Percentiles rank a stretch among this genome's conserved stretches.
Conservation (phyloP, 2,888 invertebrate genomes). For the Dryocosmus kuriphilus region DNA sequence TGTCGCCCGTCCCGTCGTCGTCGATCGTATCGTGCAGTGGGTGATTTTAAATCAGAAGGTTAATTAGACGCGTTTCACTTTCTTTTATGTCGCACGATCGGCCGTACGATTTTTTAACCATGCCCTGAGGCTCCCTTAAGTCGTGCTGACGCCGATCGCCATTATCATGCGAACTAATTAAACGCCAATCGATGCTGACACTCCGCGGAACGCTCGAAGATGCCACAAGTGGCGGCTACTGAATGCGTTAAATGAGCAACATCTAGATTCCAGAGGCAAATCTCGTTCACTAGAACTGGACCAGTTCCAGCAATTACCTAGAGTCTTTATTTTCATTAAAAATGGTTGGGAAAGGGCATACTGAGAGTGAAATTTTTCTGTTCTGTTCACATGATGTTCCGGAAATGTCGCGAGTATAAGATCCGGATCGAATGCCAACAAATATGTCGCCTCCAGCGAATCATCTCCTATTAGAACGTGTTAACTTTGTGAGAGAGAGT, state of each 20-base stretch:
- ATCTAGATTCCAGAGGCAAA: background rate
- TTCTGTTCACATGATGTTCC: background rate
- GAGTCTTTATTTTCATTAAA: background rate
- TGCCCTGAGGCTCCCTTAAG: slow-evolving; percentile 49
- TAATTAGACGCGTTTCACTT: slow-evolving; percentile 73
- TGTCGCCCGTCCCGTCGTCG: slow-evolving; percentile 49
- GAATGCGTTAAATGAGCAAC: background rate
- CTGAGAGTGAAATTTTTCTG: background rate
- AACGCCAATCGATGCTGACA: slow-evolving; percentile 67
- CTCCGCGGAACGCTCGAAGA: background rate
- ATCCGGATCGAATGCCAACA: slow-evolving; percentile 45
- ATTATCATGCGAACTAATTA: slow-evolving; percentile 75
- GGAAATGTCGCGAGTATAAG: slow-evolving; percentile 44
- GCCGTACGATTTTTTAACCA: slow-evolving; percentile 34
- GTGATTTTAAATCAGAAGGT: slow-evolving; percentile 74
- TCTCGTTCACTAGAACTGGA: background rate
- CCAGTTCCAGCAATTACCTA: background rate
- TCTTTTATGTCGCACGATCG: slow-evolving; percentile 59
- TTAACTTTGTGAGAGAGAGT: slow-evolving; percentile 28
- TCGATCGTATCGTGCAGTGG: slow-evolving; percentile 69
- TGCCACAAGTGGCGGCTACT: background rate
- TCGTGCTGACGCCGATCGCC: slow-evolving; percentile 56
- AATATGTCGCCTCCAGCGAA: background rate
- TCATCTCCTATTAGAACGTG: slow-evolving; percentile 39
- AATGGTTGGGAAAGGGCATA: background rate